These are phyloP conservation scores for Tympanuchus pallidicinctus DNA, from an alignment of 2,113 vertebrate species.

Conservation along the genomic window DNA sequence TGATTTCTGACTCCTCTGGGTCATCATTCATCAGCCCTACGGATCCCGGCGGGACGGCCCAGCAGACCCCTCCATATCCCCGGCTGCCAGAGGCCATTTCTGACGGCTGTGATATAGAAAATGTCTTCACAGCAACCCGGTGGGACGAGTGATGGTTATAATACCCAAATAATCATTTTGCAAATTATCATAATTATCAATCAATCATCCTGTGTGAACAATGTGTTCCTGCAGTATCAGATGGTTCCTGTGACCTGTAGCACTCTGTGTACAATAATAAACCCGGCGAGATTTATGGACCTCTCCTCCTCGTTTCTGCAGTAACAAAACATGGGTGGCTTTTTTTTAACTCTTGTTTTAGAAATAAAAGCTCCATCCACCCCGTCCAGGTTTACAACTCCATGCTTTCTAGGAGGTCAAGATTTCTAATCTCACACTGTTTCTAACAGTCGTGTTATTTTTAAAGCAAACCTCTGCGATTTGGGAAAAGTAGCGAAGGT, in stretches of 20 bases:
- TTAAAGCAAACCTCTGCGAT: neutral
- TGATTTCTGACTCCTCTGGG: slow-evolving; percentile 76
- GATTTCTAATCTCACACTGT: neutral
- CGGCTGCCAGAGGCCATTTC: slow-evolving; percentile 81
- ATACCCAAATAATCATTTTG: slow-evolving; percentile 94
- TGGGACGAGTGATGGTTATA: slow-evolving; percentile 81
- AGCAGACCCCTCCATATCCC: slow-evolving; percentile 70
- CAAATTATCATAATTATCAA: slow-evolving; percentile 97
- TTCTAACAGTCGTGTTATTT: neutral
- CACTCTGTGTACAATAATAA: slow-evolving; percentile 85
- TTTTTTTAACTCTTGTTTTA: neutral
- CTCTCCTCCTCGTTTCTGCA: neutral
- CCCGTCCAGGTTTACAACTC: neutral
- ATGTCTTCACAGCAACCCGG: slow-evolving; percentile 72
- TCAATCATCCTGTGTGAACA: slow-evolving; percentile 88
- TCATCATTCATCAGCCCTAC: slow-evolving; percentile 77
- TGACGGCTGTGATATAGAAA: slow-evolving; percentile 77
- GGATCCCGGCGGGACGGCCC: slow-evolving; percentile 62
- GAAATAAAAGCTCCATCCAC: neutral
- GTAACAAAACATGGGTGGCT: neutral
- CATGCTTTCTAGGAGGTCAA: neutral
- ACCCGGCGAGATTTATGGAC: slow-evolving; percentile 85
- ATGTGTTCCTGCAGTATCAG: slow-evolving; percentile 69
- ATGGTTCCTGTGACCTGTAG: slow-evolving; percentile 89
- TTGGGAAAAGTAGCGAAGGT: neutral